These are phyloP conservation scores for Tinamus guttatus DNA, from an alignment of 2,113 vertebrate genomes.

Conservation along the genomic window DNA sequence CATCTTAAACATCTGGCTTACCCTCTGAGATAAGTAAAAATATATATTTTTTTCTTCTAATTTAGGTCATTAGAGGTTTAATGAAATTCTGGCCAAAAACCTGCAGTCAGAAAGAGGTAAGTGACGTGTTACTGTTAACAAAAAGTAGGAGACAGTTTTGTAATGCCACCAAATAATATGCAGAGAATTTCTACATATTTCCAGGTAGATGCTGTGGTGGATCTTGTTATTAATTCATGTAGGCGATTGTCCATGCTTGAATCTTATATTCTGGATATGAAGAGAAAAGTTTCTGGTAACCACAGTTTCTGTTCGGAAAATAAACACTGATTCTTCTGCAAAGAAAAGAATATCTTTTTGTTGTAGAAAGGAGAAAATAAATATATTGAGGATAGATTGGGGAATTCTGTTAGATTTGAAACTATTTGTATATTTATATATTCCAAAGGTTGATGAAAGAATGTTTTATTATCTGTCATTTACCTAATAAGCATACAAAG, in stretches of 20 bases:
- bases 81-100: constrained; percentile 99
- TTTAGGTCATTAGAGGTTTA: constrained; percentile 97
- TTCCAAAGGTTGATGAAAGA: background rate
- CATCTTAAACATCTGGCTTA: background rate
- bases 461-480: background rate
- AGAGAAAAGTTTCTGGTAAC: background rate
- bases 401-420: background rate
- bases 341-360: background rate
- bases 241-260: background rate
- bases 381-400: background rate
- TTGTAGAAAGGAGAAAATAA: background rate
- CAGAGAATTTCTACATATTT: background rate
- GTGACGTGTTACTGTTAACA: background rate
- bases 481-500: background rate
- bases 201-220: background rate
- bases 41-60: constrained; percentile 24
- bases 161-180: background rate
- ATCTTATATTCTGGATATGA: background rate
- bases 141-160: background rate
- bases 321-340: background rate
- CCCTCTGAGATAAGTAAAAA: background rate
- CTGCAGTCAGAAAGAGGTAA: constrained; percentile 99
- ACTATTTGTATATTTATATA: background rate
- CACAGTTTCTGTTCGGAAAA: background rate
- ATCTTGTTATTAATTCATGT: background rate